These are phyloP conservation scores for Rhyacichthys aspro DNA, from an alignment of 2,797 vertebrate species.

Conservation along the genomic window DNA sequence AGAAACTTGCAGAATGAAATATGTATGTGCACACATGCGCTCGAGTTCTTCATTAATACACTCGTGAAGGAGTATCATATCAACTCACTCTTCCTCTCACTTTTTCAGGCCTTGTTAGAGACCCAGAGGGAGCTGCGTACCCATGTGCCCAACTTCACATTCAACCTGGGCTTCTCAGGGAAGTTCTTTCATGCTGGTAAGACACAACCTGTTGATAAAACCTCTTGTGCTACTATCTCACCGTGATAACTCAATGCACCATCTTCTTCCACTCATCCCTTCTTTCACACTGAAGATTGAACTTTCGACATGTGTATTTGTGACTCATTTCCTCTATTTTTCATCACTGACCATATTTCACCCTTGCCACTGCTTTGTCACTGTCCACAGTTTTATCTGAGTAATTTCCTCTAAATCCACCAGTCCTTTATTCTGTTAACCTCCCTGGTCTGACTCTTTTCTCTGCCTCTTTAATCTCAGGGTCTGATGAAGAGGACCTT, in stretches of 20 bases:
- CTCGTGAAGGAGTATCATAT: constrained; percentile 28
- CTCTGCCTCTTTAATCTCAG: constrained; percentile 63
- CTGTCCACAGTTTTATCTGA: constrained; percentile 35
- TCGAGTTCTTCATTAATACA: constrained; percentile 46
- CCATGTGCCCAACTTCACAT: constrained; percentile 97
- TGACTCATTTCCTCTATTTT: constrained; percentile 49
- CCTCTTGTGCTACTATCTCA: constrained; percentile 3
- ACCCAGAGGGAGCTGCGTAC: constrained; percentile 92
- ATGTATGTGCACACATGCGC: constrained; percentile 45
- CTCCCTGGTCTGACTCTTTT: neutral
- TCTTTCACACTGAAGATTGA: constrained; percentile 34
- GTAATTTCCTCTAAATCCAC: constrained; percentile 31
- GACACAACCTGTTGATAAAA: constrained; percentile 24
- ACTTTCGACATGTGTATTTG: too few species aligned
- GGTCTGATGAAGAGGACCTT: constrained; percentile 94
- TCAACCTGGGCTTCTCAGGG: constrained; percentile 99
- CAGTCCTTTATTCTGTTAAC: constrained; percentile 6
- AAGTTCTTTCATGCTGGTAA: constrained; percentile 99
- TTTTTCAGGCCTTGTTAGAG: constrained; percentile 89
- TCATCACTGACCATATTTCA: constrained; percentile 36
- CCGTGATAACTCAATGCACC: constrained; percentile 1
- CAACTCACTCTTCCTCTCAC: constrained; percentile 45
- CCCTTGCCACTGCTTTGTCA: constrained; percentile 22
- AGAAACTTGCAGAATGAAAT: constrained; percentile 66
- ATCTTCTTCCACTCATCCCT: constrained; percentile 15